phyloP scores from a whole-genome alignment of 1,140 invertebrate genomes.

The Drosophila quadrilineata region DNA sequence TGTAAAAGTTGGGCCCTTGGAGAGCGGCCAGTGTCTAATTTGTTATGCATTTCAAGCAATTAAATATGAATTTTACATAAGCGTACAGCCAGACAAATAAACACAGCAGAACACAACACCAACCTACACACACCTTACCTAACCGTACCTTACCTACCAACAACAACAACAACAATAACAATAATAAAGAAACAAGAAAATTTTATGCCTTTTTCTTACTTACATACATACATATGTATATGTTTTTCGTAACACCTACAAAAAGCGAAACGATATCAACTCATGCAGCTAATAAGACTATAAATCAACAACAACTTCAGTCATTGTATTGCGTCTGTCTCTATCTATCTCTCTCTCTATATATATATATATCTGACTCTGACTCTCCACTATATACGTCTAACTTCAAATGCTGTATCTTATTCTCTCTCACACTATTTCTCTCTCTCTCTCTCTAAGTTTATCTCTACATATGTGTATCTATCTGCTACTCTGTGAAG shows the following conservation, averaged over 20 bases:
- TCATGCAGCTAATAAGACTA: constrained; percentile 36
- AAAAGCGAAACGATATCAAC: constrained; percentile 34
- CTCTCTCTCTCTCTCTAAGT: constrained; percentile 37
- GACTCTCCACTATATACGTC: constrained; percentile 22
- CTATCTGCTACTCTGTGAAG: too few relatives aligned
- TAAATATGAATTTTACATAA: constrained; percentile 62
- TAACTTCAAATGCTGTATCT: constrained; percentile 21
- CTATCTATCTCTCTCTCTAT: constrained; percentile 29
- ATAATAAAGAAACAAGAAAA: constrained; percentile 32
- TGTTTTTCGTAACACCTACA: constrained; percentile 18
- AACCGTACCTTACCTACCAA: too few relatives aligned
- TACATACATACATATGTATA: constrained; percentile 16
- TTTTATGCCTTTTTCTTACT: constrained; percentile 48
- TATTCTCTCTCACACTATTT: not conserved
- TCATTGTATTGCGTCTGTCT: constrained; percentile 62
- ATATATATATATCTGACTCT: constrained; percentile 18
- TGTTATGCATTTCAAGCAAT: constrained; percentile 60
- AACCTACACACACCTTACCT: constrained; percentile 6
- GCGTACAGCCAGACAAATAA: constrained; percentile 35
- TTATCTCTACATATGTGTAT: too few relatives aligned
- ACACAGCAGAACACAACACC: constrained; percentile 24
- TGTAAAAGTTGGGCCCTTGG: constrained; percentile 12
- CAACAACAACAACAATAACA: constrained; percentile 32
- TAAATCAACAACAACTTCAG: constrained; percentile 42
- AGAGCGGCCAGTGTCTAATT: constrained; percentile 27